Conservation (phyloP, 1,140 invertebrate genomes). For the Pogonomyrmex barbatus region DNA sequence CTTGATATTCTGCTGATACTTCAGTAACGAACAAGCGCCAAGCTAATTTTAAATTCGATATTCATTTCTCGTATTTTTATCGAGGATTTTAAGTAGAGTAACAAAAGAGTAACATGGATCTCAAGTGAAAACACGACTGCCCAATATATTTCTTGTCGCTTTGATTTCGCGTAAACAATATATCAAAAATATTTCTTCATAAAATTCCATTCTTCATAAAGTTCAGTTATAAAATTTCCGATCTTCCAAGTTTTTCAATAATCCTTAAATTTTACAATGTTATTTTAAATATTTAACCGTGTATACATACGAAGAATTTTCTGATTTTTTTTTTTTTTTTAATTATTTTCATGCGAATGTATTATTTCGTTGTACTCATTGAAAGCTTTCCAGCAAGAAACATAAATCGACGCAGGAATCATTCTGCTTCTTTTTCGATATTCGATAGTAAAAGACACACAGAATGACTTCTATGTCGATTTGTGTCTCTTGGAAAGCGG, state of each 20-base stretch:
- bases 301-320: background rate
- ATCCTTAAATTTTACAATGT: background rate
- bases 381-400: too few relatives aligned
- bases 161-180: background rate
- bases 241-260: background rate
- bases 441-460: too few relatives aligned
- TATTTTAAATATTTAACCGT: background rate
- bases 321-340: background rate
- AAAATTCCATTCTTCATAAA: too few relatives aligned
- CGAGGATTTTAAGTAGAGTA: background rate
- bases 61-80: conserved; percentile 15
- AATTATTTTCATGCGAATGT: background rate
- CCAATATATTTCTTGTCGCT: background rate
- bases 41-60: conserved; percentile 26
- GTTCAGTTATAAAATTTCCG: background rate
- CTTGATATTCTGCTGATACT: background rate
- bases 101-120: conserved; percentile 19
- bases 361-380: background rate
- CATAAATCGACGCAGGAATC: too few relatives aligned
- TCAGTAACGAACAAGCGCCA: background rate
- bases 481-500: too few relatives aligned
- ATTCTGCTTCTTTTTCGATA: too few relatives aligned
- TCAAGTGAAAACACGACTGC: background rate
- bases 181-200: background rate
- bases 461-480: too few relatives aligned